Evolutionary conservation across 2,113 vertebrate genomes (phyloP), one percentile per base, ranked within the genome.

Genomic region (Varanus salvator): DNA sequence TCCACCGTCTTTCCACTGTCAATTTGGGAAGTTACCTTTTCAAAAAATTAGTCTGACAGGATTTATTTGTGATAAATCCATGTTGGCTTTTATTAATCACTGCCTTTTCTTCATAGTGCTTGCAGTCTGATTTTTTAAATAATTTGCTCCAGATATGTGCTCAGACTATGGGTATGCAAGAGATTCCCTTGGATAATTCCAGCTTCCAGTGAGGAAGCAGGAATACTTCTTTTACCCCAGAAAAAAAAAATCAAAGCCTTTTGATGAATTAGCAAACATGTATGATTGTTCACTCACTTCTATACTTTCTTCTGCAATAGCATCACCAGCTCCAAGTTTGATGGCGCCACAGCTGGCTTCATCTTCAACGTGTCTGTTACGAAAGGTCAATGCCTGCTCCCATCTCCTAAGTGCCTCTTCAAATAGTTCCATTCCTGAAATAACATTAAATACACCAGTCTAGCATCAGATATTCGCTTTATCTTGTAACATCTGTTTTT

Each of bases 351-450:
- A 99, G 89, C 92, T 96, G 3, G 94, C 97, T 88, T 99, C 98
- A 17, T 99, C 99, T 48, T 99, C 98, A 1, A 94, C 96, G 89
- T 98, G 98, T 48, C 97, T 97, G 94, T 96, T 98, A 69, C 98
- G 98, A 91, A 99, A 99, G 0, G 97, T 98, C 3, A 99, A 89
- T 0, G 99, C 99, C 89, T 99, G 98, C 80, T 99, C 99, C 99
- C 99, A 99, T 17, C 98, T 97, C 38, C 97, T 96, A 72, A 99
- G 93, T 0, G 99, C 99, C 92, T 99, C 99, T 92, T 99, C 99
- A 19, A 99, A 99, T 90, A 99, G 95, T 93, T 99, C 99, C 99
- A 99, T 99, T 38, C 99, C 99, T 99, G 93, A 23, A 52, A 78
- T 17, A 91, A 89, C 48, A 9, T 78, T 74, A 90, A 87, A 3